Conservation (phyloP, 2,797 vertebrate genomes). For the Florisuga fusca region DNA sequence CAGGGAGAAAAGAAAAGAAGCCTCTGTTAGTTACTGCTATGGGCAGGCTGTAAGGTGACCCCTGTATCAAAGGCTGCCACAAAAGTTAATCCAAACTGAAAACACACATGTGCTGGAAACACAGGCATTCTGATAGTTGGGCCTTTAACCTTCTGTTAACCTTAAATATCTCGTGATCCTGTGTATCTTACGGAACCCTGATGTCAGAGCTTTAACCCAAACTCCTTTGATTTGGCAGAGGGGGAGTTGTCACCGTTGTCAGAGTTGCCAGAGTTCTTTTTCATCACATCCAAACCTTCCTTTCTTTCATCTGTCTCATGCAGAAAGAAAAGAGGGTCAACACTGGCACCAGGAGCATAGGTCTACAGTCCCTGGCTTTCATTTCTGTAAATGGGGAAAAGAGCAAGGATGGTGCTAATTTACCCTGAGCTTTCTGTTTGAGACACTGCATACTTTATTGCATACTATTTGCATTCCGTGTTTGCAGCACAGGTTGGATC, state of each 20-base stretch:
- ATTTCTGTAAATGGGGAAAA: neutral
- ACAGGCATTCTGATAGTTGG: neutral
- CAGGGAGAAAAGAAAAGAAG: neutral
- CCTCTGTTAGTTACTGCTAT: neutral
- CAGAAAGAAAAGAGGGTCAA: neutral
- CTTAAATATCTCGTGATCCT: neutral
- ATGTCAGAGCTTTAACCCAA: neutral
- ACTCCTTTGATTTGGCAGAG: neutral
- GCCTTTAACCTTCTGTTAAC: slow-evolving; percentile 12
- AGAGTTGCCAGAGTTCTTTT: neutral
- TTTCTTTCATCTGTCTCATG: neutral
- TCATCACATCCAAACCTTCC: neutral
- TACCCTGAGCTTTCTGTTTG: neutral
- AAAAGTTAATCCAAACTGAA: neutral
- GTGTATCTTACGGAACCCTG: neutral
- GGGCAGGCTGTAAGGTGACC: neutral
- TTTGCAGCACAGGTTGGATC: neutral
- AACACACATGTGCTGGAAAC: slow-evolving; percentile 1
- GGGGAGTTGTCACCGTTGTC: neutral
- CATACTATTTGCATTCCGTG: neutral
- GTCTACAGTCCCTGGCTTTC: neutral
- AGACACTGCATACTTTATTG: neutral
- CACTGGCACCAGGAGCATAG: neutral
- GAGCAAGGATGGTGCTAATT: neutral
- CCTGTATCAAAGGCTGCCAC: neutral